Evolutionary conservation across 2,113 vertebrate species (phyloP).

Genomic region (Vicugna pacos): DNA sequence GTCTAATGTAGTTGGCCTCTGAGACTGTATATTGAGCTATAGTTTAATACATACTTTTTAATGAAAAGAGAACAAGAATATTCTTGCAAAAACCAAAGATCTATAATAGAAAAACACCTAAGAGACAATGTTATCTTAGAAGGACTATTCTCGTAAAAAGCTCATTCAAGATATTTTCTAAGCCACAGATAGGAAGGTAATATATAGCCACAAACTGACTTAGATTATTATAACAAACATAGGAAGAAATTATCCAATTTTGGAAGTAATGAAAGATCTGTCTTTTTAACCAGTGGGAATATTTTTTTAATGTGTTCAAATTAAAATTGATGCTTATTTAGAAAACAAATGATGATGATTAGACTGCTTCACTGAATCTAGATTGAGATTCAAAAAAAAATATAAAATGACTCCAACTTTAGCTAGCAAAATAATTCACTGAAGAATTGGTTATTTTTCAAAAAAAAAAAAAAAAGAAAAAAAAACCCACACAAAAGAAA

Average conservation of each 20-base stretch:
- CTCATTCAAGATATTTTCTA: background rate
- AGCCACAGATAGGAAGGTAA: background rate
- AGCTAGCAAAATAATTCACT: background rate
- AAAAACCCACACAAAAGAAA: too few species aligned
- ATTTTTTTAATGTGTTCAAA: slow-evolving; percentile 44
- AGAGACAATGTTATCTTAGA: background rate
- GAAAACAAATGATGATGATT: slow-evolving; percentile 10
- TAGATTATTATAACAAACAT: background rate
- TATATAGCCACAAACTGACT: background rate
- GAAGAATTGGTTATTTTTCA: background rate
- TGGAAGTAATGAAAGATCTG: background rate
- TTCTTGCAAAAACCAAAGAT: background rate
- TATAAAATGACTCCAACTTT: background rate
- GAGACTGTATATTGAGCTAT: background rate
- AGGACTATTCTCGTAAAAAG: background rate
- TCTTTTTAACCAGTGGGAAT: background rate
- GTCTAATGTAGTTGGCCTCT: background rate
- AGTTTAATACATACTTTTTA: background rate
- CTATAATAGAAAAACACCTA: background rate
- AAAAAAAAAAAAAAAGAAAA: background rate
- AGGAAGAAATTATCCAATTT: background rate
- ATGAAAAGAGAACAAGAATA: background rate
- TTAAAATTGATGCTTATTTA: slow-evolving; percentile 41
- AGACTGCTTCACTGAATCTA: background rate
- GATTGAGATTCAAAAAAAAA: background rate